Evolutionary conservation across 2,888 invertebrate genomes (phyloP).

Genomic region (Corbicula japonica): DNA sequence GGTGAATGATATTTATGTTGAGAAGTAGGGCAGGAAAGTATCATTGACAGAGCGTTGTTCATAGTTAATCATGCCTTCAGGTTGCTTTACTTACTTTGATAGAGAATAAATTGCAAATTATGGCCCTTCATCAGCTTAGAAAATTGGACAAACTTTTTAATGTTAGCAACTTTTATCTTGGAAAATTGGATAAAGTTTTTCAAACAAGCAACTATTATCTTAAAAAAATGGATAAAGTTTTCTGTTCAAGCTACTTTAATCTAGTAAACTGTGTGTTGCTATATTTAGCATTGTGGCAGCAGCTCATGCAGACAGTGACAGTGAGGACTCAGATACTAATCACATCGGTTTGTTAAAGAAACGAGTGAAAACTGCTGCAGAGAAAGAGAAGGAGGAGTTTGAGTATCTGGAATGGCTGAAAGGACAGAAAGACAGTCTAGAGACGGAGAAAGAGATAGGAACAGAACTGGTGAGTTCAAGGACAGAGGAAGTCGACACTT

Average conservation of each 20-base stretch:
- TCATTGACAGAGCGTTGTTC: no score
- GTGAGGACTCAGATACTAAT: slow-evolving; percentile 62
- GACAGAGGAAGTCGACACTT: no score
- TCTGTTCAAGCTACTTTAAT: neutral
- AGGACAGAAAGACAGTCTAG: slow-evolving; percentile 88
- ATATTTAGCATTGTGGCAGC: slow-evolving; percentile 37
- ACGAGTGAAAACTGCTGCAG: slow-evolving; percentile 82
- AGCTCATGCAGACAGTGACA: slow-evolving; percentile 46
- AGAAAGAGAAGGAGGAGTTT: slow-evolving; percentile 87
- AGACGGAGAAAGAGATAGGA: slow-evolving; percentile 89
- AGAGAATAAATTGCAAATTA: no score
- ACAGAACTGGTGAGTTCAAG: slow-evolving; percentile 84
- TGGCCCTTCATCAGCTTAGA: no score
- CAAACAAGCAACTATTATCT: no score
- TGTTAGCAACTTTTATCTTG: no score
- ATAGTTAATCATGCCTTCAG: no score
- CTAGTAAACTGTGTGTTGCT: neutral
- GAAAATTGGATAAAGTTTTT: no score
- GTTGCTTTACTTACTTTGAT: no score
- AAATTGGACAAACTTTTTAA: no score
- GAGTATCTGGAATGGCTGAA: slow-evolving; percentile 93
- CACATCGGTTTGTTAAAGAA: slow-evolving; percentile 72
- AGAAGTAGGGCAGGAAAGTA: no score
- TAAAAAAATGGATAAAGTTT: neutral
- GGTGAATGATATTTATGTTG: no score